These are phyloP conservation scores for Diplosoma virens DNA, from an alignment of 23 tunicate species.

Conservation along the genomic window DNA sequence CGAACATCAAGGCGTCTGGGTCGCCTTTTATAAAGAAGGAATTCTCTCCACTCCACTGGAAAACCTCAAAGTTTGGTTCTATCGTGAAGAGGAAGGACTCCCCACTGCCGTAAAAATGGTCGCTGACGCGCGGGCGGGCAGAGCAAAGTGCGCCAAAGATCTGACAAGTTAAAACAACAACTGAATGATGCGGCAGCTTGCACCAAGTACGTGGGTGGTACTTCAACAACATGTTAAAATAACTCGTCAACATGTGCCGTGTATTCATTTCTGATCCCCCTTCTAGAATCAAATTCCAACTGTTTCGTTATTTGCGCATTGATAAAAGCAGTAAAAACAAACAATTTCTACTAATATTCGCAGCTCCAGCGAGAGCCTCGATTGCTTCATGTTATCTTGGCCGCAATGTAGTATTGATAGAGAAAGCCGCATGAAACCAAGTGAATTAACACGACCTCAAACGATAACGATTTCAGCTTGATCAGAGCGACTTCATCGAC, in stretches of 20 bases:
- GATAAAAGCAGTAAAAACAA: neutral
- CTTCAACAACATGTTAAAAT: neutral
- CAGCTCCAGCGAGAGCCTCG: too few species aligned
- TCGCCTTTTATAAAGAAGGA: constrained; percentile 76
- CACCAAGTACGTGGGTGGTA: neutral
- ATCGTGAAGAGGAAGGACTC: constrained; percentile 74
- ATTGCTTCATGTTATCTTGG: too few species aligned
- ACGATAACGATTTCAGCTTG: too few species aligned
- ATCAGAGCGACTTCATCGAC: too few species aligned
- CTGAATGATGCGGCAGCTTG: neutral
- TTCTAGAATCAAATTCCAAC: neutral
- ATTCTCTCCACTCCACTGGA: constrained; percentile 80
- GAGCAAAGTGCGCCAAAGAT: constrained; percentile 84
- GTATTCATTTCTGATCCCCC: neutral
- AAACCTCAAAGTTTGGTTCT: constrained; percentile 55
- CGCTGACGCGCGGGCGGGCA: constrained; percentile 60
- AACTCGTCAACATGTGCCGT: neutral
- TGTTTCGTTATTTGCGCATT: neutral
- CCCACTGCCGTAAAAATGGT: constrained; percentile 84
- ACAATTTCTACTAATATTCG: too few species aligned
- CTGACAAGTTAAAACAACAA: constrained; percentile 17
- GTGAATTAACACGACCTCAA: too few species aligned
- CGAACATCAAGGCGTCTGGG: constrained; percentile 55
- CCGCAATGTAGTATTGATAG: too few species aligned
- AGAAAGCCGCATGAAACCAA: too few species aligned